Evolutionary conservation across 2,797 vertebrate genomes (phyloP), one percentile per base, ranked within the genome.

Genomic region (Iguana delicatissima): DNA sequence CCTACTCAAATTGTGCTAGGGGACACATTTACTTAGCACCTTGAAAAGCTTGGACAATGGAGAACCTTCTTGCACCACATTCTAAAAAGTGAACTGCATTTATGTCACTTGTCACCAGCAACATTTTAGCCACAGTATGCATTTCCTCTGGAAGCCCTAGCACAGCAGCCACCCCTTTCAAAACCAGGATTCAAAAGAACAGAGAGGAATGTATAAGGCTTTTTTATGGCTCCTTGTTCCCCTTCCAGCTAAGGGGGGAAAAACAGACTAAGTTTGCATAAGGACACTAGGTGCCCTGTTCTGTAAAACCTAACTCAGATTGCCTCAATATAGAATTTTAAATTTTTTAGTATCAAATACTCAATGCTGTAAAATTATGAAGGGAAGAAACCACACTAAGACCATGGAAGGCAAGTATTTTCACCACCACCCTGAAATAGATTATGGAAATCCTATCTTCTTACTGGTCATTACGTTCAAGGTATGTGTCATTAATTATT

Each of bases 401-500:
- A 42, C 64, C 29, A 52, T 18, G 26, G 72, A 76, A 69, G 8
- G 14, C 9, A 35, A 46, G 16, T 26, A 74, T 16, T 26, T 57
- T 3, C 35, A 35, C 22, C 35, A n/a, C 76, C 76, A 79, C 42
- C 22, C 55, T 38, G 50, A 73, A 82, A 35, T 14, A 72, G 13
- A 82, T 35, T 57, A 57, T 2, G 20, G n/a, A 59, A 26, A 82
- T 26, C 26, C 29, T 79, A 22, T 72, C 22, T 59, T 50, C 20
- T 80, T 87, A 42, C 32, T 67, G 32, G 64, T 42, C 29, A 42
- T 64, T 32, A 64, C n/a, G 26, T 20, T 80, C 67, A 73, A 42
- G 80, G 35, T 62, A 59, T n/a, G 73, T 88, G 32, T 82, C 64
- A 81, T 26, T 67, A 88, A 57, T 88, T 29, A 57, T 88, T 29